Percentiles rank a stretch among this genome's conserved stretches.
These are phyloP conservation scores for Caenorhabditis wallacei DNA, from an alignment of 2,888 invertebrate genomes.

Conservation along the genomic window DNA sequence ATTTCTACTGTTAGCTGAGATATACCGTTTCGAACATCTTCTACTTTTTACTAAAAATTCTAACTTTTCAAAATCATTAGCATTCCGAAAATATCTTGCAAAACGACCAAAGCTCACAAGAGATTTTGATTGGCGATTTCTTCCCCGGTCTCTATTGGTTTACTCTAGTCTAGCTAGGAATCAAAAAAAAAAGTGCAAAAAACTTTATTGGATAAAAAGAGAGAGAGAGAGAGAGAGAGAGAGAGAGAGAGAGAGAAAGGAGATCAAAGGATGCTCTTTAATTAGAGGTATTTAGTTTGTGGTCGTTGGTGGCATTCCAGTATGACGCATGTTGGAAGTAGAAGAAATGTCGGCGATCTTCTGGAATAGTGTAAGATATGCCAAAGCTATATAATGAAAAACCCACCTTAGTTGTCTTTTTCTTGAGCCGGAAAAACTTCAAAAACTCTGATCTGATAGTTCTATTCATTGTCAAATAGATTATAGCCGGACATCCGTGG, in stretches of 20 bases:
- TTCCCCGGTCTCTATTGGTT: background rate
- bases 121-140: background rate
- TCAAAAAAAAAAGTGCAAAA: constrained; percentile 1
- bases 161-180: constrained; percentile 14
- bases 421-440: constrained; percentile 30
- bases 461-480: constrained; percentile 52
- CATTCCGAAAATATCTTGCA: too few species aligned
- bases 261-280: background rate
- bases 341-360: constrained; percentile 43
- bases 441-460: constrained; percentile 41
- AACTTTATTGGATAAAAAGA: constrained; percentile 1
- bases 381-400: too few species aligned
- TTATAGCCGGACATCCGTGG: constrained; percentile 58
- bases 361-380: background rate
- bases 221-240: background rate
- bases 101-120: constrained; percentile 3
- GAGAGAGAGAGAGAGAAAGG: background rate
- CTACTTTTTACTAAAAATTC: background rate
- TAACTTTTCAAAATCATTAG: constrained; percentile 11
- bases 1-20: too few species aligned
- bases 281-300: background rate
- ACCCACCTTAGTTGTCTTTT: constrained; percentile 13
- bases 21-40: background rate
- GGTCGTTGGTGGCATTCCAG: constrained; percentile 38
- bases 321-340: constrained; percentile 36